Conservation (phyloP, 2,797 vertebrate species). For the Lepidocolaptes lacrymiger region DNA sequence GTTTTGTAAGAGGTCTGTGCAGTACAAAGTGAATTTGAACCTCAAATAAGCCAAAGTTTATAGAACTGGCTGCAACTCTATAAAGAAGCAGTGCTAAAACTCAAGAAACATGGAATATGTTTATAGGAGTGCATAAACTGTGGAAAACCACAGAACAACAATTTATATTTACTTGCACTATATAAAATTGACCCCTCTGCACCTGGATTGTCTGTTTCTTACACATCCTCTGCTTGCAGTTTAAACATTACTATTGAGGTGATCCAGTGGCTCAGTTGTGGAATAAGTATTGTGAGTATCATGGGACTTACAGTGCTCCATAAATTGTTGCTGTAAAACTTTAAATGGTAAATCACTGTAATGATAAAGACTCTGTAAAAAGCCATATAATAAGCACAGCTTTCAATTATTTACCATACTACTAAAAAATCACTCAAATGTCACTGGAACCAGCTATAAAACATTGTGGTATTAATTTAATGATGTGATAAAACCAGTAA, state of each 20-base stretch:
- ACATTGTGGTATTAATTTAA: conserved; percentile 16
- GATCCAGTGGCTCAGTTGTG: background rate
- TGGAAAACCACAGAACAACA: background rate
- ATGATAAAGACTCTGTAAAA: conserved; percentile 1
- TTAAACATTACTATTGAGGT: background rate
- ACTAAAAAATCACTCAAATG: conserved; percentile 11
- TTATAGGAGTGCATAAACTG: background rate
- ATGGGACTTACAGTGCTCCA: background rate
- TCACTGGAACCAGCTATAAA: background rate
- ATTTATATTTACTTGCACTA: background rate
- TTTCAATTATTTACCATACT: conserved; percentile 25
- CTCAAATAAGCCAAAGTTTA: background rate
- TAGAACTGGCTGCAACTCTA: background rate
- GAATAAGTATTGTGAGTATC: background rate
- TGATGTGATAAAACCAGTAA: background rate
- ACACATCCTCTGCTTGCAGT: background rate
- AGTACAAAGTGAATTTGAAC: background rate
- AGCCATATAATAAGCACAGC: background rate
- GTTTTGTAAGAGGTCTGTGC: background rate
- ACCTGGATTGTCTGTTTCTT: background rate
- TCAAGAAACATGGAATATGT: background rate
- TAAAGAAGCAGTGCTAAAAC: background rate
- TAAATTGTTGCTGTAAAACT: background rate
- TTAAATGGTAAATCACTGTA: conserved; percentile 1
- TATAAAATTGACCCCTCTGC: background rate